Percentiles rank a stretch among this genome's conserved stretches.
Conservation (phyloP, 2,888 invertebrate genomes). For the Andrena minutula region DNA sequence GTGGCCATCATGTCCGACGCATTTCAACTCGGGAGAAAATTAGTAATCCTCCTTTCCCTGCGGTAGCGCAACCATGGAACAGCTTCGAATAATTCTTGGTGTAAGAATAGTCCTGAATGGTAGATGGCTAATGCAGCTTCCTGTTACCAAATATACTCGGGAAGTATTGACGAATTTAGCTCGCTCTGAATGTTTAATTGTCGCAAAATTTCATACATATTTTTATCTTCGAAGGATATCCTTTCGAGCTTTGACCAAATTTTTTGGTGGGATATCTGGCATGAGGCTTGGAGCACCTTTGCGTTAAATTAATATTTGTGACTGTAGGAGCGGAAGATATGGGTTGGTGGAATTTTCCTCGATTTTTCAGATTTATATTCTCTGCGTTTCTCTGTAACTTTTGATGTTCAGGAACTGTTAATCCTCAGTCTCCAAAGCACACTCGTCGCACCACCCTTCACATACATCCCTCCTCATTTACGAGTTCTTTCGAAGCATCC, state of each 20-base stretch:
- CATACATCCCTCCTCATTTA: slow-evolving; percentile 4
- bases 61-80: background rate
- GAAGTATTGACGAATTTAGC: background rate
- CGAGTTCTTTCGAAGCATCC: slow-evolving; percentile 13
- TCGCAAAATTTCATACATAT: no score
- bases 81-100: background rate
- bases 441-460: slow-evolving; percentile 5
- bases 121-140: background rate
- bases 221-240: no score
- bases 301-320: no score
- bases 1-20: slow-evolving; percentile 26
- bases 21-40: background rate
- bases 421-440: slow-evolving; percentile 17
- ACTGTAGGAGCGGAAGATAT: no score
- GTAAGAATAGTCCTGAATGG: background rate
- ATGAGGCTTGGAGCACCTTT: no score
- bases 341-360: no score
- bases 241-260: no score
- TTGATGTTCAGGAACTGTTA: slow-evolving; percentile 15
- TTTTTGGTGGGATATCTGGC: no score
- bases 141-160: background rate
- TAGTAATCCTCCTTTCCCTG: background rate
- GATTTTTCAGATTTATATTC: slow-evolving; percentile 1
- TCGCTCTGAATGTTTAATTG: background rate
- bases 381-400: background rate